Base-by-base conservation (phyloP, 1,140 invertebrate species). In the Phymastichus coffea region DNA sequence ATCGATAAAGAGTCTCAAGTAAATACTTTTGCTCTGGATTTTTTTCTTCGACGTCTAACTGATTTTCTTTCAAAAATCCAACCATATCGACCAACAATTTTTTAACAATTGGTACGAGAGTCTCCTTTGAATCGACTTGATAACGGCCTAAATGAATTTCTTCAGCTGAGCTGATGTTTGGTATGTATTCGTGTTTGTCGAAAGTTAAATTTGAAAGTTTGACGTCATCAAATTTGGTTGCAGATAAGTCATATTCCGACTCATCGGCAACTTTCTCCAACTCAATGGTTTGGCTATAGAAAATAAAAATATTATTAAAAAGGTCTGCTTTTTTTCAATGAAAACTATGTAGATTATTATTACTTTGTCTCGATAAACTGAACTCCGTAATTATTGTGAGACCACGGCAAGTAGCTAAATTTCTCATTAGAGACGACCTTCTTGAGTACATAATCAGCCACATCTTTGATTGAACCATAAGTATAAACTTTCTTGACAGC, bases 331-430 rank as follows among this genome's bases (percentile, higher is more conserved):
- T 43, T 47, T 2, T 47, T 15, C 19, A 15, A 55, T 22, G 8
- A 23, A 25, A 37, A 40, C 12, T 25, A 41, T 12, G 22, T 41
- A 15, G n/a, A n/a, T n/a, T n/a, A 22, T 38, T 25, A 61, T 64
- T 67, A 77, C 75, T 71, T 77, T 9, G 69, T 74, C 33, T 69
- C 41, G 4, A 82, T 55, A 19, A 72, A 75, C 38, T 80, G 76
- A 43, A 70, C 65, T 15, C 77, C 73, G 9, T 71, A 72, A 33
- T 15, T 53, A 58, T 67, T 64, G 2, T 61, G 67, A 0, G 66
- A 63, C 54, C 71, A 80, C 19, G 80, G 78, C n/a, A 73, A 65
- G 30, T 78, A 77, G 57, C 70, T 72, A 1, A 78, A 63, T 2
- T 67, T 66, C 19, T 72, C 72, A 20, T 71, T 64, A 22, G 65